A percentile compares a stretch with the other conserved stretches of the same genome.
Conservation (phyloP, 2,797 vertebrate genomes). For the Notamacropus eugenii region DNA sequence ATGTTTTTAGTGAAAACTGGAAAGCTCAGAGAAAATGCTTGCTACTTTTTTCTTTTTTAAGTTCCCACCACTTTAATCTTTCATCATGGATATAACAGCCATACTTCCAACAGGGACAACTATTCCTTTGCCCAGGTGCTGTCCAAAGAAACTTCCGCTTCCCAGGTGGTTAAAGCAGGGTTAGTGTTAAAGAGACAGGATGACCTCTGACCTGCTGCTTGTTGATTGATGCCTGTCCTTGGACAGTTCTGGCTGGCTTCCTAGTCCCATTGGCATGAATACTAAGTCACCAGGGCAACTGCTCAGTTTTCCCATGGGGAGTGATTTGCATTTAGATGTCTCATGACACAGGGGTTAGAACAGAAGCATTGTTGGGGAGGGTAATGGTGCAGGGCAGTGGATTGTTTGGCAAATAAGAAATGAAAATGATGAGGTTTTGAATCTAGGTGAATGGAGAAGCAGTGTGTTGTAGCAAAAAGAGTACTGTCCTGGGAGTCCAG, state of each 20-base stretch:
- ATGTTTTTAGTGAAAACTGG: neutral
- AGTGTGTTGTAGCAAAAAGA: neutral
- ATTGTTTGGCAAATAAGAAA: slow-evolving; percentile 14
- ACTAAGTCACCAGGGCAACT: neutral
- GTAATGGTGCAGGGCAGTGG: neutral
- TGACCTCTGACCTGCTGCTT: slow-evolving; percentile 24
- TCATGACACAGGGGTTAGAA: neutral
- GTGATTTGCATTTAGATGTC: slow-evolving; percentile 13
- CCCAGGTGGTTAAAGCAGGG: neutral
- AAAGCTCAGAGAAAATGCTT: neutral
- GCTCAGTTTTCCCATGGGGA: neutral
- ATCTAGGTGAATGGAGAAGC: neutral
- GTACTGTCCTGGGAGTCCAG: too few species aligned
- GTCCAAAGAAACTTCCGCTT: neutral
- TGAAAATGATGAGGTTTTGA: neutral
- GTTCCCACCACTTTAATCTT: neutral
- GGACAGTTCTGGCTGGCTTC: neutral
- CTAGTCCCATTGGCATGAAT: neutral
- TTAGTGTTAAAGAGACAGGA: neutral
- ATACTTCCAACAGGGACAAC: neutral
- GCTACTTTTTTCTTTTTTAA: neutral
- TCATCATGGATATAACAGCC: fast-evolving
- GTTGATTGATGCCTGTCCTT: neutral
- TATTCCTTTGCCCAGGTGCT: neutral
- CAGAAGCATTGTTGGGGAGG: neutral